These are phyloP conservation scores for Perithous albicinctus DNA, from an alignment of 2,888 invertebrate genomes.

Conservation along the genomic window DNA sequence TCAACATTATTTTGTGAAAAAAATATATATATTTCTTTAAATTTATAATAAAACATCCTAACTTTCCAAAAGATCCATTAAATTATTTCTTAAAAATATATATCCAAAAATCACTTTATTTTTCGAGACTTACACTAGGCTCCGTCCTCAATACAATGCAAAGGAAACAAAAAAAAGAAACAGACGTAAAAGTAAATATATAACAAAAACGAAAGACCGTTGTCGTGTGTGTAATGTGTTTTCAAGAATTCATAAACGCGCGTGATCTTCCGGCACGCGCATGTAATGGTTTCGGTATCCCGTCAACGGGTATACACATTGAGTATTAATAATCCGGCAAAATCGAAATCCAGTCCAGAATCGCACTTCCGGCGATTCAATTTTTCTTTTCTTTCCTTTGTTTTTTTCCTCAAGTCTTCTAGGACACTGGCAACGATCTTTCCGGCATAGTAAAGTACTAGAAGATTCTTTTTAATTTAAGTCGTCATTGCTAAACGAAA, in stretches of 20 bases:
- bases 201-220: constrained; percentile 12
- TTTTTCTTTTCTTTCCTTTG: constrained; percentile 11
- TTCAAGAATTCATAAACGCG: neutral
- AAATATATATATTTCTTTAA: too few relatives aligned
- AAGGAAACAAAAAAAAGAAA: constrained; percentile 10
- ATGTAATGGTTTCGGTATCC: constrained; percentile 28
- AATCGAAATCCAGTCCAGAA: constrained; percentile 55
- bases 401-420: neutral
- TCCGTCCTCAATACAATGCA: neutral
- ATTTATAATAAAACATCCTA: too few relatives aligned
- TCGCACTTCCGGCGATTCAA: constrained; percentile 27
- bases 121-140: too few relatives aligned
- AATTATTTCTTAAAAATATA: too few relatives aligned
- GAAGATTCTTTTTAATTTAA: constrained; percentile 72
- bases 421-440: constrained; percentile 35
- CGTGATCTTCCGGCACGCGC: constrained; percentile 33
- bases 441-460: constrained; percentile 72
- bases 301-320: constrained; percentile 61
- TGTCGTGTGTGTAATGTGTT: constrained; percentile 4
- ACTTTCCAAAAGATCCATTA: too few relatives aligned
- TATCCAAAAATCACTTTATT: too few relatives aligned
- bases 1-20: too few relatives aligned
- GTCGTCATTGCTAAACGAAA: constrained; percentile 75
- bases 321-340: constrained; percentile 64
- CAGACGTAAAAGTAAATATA: neutral